Evolutionary conservation across 2,888 invertebrate species (phyloP), one percentile per base, ranked within the genome.

Genomic region (Heliconius hortense): DNA sequence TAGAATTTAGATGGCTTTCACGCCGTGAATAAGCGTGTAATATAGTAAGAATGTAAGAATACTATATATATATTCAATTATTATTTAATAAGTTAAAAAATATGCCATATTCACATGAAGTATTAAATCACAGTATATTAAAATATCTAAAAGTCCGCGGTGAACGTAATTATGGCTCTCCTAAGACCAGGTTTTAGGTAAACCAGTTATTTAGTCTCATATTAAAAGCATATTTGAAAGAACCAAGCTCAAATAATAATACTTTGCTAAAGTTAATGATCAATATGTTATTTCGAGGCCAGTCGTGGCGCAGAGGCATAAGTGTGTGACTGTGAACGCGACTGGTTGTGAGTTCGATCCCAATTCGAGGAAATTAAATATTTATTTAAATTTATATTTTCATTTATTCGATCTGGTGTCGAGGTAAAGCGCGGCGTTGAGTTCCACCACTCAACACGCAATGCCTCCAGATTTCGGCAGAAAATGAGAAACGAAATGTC

Each of bases 141-240:
- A 67, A 64, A 66, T 26, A 72, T 26, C n/a, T 79, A 74, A 76
- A 78, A 79, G 35, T 73, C 69, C 39, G 53, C 66, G 24, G 60
- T 59, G 21, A 74, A 72, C 60, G 73, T 71, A 68, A 63, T 78
- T 74, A 76, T 78, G 77, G 68, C 48, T 74, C 59, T 73, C 74
- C 72, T 75, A 74, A 78, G 79, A 79, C 77, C 73, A 77, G 73
- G 76, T 66, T 77, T 74, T 77, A 39, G 67, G 68, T 71, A 77
- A 81, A 81, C 80, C 78, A 74, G 77, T 79, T 79, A 78, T 80
- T 77, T 73, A 70, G 70, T 70, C 43, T 69, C 31, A 73, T 71
- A 77, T 77, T 73, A 76, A 80, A 78, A 77, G 73, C 64, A 72
- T 73, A 78, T 77, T 79, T 75, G 60, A 70, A 70, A 75, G 62